Conservation (phyloP, 35 echinoderm and acorn worm genomes). For the Strongylocentrotus purpuratus region DNA sequence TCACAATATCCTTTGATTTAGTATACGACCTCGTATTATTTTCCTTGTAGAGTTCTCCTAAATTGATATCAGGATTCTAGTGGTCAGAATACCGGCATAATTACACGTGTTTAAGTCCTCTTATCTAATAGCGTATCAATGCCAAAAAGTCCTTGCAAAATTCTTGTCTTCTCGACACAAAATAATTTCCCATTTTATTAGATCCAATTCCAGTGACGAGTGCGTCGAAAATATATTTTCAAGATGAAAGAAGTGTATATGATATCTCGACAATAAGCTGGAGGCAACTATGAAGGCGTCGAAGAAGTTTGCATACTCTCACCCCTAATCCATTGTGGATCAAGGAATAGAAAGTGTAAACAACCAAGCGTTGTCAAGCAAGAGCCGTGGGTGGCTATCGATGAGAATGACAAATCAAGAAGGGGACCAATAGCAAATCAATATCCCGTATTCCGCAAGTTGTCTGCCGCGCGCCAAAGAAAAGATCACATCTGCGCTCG, state of each 20-base stretch:
- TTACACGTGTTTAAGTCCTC: neutral
- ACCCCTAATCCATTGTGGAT: conserved; percentile 28
- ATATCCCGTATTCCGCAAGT: neutral
- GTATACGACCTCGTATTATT: no score
- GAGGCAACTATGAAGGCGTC: neutral
- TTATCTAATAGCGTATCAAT: neutral
- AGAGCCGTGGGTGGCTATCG: neutral
- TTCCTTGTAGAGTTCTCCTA: no score
- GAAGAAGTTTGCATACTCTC: conserved; percentile 10
- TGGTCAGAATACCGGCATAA: neutral
- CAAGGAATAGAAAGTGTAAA: conserved; percentile 27
- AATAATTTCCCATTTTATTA: neutral
- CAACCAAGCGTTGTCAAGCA: conserved; percentile 32
- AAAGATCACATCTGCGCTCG: neutral
- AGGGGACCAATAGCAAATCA: neutral
- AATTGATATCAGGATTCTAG: neutral
- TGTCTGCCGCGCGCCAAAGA: neutral
- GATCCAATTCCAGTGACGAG: neutral
- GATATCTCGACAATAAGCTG: neutral
- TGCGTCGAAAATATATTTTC: neutral
- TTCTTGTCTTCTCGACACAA: neutral
- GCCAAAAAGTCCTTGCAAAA: neutral
- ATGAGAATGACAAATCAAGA: neutral
- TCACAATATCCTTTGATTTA: no score
- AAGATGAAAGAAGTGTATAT: neutral